Conservation (phyloP, 2,113 vertebrate genomes). For the Laterallus jamaicensis region DNA sequence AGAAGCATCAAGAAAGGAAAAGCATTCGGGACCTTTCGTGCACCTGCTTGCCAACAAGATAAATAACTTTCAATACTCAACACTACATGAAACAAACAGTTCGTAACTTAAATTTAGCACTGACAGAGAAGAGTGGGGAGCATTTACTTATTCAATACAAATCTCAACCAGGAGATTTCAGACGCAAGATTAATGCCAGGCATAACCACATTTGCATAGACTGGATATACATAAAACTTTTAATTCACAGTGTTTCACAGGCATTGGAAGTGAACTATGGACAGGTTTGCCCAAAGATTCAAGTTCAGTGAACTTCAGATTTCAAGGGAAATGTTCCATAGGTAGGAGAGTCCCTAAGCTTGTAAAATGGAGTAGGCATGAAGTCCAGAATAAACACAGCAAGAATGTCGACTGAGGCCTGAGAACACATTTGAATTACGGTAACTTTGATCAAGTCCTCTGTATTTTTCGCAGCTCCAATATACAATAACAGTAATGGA, state of each 20-base stretch:
- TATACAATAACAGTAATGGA: slow-evolving; percentile 1
- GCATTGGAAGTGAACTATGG: not conserved
- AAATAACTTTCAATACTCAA: not conserved
- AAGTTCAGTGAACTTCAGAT: slow-evolving; percentile 18
- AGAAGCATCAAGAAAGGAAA: not conserved
- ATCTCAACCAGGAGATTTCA: not conserved
- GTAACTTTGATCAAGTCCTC: slow-evolving; percentile 17
- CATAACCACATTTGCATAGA: not conserved
- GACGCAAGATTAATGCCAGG: not conserved
- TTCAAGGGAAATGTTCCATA: slow-evolving; percentile 1
- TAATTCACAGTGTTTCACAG: not conserved
- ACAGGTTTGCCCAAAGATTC: not conserved
- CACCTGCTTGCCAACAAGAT: not conserved
- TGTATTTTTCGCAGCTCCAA: slow-evolving; percentile 30
- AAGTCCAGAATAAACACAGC: slow-evolving; percentile 50
- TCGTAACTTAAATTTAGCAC: not conserved
- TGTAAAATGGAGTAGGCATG: slow-evolving; percentile 11
- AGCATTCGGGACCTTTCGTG: not conserved
- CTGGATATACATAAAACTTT: not conserved
- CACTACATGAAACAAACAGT: not conserved
- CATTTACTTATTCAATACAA: not conserved
- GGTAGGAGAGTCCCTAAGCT: not conserved
- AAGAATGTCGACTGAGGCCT: slow-evolving; percentile 38
- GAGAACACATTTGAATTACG: slow-evolving; percentile 16
- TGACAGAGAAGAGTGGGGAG: not conserved